Percentiles rank a stretch among this genome's conserved stretches.
Conservation (phyloP, 2,888 invertebrate species). For the Eupithecia pulchellata region DNA sequence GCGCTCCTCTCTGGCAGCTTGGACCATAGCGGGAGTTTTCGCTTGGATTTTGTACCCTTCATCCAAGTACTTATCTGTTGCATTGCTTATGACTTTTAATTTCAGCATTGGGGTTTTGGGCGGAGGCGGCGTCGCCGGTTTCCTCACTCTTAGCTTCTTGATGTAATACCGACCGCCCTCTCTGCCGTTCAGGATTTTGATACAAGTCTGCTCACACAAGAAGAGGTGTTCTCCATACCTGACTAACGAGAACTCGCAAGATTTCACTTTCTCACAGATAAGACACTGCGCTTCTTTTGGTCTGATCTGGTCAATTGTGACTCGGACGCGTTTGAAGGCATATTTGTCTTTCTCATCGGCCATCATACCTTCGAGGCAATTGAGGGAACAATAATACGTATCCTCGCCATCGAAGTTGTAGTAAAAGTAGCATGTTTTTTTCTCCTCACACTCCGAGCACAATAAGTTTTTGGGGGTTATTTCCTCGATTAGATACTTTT, state of each 20-base stretch:
- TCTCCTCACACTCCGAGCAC: conserved; percentile 78
- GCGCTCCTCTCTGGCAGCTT: conserved; percentile 85
- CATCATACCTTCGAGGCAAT: conserved; percentile 83
- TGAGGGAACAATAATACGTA: conserved; percentile 82
- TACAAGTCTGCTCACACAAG: conserved; percentile 86
- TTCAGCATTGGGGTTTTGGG: not conserved
- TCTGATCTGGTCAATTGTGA: conserved; percentile 74
- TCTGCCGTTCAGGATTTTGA: conserved; percentile 76
- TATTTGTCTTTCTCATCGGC: conserved; percentile 84
- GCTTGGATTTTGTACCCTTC: conserved; percentile 85
- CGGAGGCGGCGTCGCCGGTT: conserved; percentile 17
- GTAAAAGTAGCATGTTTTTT: conserved; percentile 75
- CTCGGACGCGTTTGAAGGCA: conserved; percentile 80
- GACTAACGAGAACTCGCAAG: conserved; percentile 76
- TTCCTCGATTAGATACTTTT: conserved; percentile 76
- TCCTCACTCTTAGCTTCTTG: conserved; percentile 54
- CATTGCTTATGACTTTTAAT: conserved; percentile 62
- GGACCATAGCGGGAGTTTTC: conserved; percentile 85
- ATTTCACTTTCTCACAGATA: conserved; percentile 79
- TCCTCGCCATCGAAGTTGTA: conserved; percentile 77
- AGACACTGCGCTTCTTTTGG: conserved; percentile 67
- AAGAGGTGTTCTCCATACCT: conserved; percentile 80
- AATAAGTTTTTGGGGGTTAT: conserved; percentile 60
- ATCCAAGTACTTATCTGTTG: conserved; percentile 82
- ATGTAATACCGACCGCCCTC: conserved; percentile 73